Evolutionary conservation across 2,888 invertebrate species (phyloP).

Genomic region (Steinernema hermaphroditum): DNA sequence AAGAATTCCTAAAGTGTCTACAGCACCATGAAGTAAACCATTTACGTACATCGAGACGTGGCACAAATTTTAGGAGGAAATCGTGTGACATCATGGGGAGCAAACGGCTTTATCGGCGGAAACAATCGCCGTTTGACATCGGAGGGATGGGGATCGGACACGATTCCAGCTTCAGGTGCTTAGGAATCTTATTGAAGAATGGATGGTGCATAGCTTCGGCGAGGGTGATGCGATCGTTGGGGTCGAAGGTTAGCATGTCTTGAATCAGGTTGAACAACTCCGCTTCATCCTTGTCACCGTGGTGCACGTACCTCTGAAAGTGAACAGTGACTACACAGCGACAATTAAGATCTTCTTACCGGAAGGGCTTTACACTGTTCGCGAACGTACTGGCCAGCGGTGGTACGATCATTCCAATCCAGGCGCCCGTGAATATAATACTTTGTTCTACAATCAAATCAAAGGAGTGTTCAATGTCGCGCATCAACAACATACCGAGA

Average conservation of each 20-base stretch:
- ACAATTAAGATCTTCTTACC: no score
- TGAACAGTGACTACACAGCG: neutral
- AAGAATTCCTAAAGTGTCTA: no score
- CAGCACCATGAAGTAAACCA: no score
- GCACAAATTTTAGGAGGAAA: no score
- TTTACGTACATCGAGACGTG: no score
- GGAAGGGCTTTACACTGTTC: conserved; percentile 94
- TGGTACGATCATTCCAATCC: conserved; percentile 96
- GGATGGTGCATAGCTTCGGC: conserved; percentile 86
- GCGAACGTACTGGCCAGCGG: conserved; percentile 92
- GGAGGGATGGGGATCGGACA: no score
- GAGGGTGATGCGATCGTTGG: conserved; percentile 83
- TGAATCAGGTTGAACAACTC: conserved; percentile 90
- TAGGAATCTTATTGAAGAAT: conserved; percentile 74
- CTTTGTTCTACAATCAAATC: conserved; percentile 76
- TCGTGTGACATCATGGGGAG: no score
- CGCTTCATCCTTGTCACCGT: conserved; percentile 85
- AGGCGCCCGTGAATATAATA: conserved; percentile 96
- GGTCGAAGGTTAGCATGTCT: conserved; percentile 96
- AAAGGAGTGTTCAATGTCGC: no score
- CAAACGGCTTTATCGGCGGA: no score
- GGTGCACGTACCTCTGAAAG: conserved; percentile 82
- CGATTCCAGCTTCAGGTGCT: conserved; percentile 21
- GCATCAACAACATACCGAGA: no score
- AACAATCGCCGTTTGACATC: no score